A percentile compares a stretch with the other conserved stretches of the same genome.
Conservation (phyloP, 2,888 invertebrate species). For the Schizotus pectinicornis region DNA sequence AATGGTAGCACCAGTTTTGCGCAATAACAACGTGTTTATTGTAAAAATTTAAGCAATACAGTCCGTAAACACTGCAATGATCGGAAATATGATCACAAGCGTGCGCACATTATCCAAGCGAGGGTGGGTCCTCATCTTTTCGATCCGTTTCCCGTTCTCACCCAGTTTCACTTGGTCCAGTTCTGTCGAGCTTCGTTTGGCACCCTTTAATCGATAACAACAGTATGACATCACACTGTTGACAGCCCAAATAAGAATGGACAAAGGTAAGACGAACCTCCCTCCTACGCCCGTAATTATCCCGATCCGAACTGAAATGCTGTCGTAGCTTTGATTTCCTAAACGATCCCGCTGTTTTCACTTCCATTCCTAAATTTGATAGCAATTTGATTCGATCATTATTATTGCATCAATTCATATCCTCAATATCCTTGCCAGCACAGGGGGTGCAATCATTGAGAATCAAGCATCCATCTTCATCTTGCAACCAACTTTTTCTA, state of each 20-base stretch:
- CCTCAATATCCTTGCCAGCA: too few species aligned
- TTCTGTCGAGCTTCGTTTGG: conserved; percentile 11
- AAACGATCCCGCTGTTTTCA: too few species aligned
- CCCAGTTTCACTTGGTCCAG: conserved; percentile 46
- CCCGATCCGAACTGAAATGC: background rate
- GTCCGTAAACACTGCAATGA: conserved; percentile 37
- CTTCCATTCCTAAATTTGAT: too few species aligned
- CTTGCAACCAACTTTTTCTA: too few species aligned
- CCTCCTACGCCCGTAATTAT: background rate
- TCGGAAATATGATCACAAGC: conserved; percentile 16
- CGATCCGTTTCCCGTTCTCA: conserved; percentile 36
- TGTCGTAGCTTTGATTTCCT: background rate
- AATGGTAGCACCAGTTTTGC: conserved; percentile 19
- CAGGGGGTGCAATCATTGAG: too few species aligned
- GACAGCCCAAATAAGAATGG: conserved; percentile 34
- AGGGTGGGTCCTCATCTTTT: conserved; percentile 40
- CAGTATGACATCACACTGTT: conserved; percentile 7
- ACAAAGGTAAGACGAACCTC: conserved; percentile 34
- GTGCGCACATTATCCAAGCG: conserved; percentile 18
- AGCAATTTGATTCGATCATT: too few species aligned
- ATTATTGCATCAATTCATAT: too few species aligned
- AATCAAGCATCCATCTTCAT: too few species aligned
- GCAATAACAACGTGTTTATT: conserved; percentile 25
- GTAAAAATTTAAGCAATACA: conserved; percentile 36
- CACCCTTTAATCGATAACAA: conserved; percentile 40